These are phyloP conservation scores for Hemiprocne comata DNA, from an alignment of 2,113 vertebrate species.

Conservation along the genomic window DNA sequence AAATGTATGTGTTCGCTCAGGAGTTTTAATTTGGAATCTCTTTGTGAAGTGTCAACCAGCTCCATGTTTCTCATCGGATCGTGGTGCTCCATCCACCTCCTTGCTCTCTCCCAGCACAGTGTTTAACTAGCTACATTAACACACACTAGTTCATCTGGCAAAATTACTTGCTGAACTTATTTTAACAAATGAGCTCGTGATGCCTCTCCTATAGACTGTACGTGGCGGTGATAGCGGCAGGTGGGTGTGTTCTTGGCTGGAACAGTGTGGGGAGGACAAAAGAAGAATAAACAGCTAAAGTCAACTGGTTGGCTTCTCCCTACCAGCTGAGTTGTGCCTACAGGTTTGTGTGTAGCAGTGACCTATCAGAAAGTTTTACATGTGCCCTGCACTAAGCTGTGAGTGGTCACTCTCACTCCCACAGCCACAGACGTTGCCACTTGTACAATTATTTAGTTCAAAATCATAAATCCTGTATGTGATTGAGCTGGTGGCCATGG, in stretches of 20 bases:
- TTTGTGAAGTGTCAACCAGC: neutral
- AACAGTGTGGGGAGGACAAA: neutral
- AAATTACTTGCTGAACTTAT: neutral
- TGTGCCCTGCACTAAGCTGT: neutral
- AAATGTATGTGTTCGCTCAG: neutral
- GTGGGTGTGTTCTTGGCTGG: neutral
- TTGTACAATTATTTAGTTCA: neutral
- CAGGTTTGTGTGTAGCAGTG: neutral
- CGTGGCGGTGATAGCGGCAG: neutral
- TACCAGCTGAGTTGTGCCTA: neutral
- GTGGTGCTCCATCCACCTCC: neutral
- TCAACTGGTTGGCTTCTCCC: neutral
- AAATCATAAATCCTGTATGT: neutral
- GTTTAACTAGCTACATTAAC: neutral
- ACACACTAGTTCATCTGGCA: neutral
- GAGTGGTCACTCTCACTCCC: neutral
- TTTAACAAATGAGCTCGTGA: neutral
- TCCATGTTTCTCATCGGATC: accelerated
- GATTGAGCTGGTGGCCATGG: neutral
- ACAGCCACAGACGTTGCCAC: neutral
- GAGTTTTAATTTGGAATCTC: neutral
- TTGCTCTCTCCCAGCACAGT: neutral
- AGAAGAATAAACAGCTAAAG: neutral
- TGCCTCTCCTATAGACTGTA: neutral
- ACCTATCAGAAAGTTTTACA: neutral